phyloP scores from a whole-genome alignment of 1,140 invertebrate genomes.

The Macrobrachium nipponense region DNA sequence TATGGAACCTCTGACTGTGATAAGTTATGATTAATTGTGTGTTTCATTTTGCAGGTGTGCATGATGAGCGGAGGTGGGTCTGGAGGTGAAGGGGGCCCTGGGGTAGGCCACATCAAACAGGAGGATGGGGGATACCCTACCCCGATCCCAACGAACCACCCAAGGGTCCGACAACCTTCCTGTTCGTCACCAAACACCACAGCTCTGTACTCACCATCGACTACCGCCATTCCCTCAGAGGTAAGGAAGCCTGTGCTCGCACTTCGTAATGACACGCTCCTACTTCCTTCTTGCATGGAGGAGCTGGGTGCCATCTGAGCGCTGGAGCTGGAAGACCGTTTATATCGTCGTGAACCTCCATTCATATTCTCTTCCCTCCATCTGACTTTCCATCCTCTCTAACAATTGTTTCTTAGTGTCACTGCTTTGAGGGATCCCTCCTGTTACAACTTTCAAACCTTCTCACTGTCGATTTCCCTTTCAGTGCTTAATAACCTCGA shows the following conservation, averaged over 20 bases:
- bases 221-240: conserved; percentile 49
- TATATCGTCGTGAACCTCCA: too few species aligned
- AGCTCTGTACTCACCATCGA: conserved; percentile 40
- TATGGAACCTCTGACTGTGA: not conserved
- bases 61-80: conserved; percentile 52
- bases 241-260: conserved; percentile 23
- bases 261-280: not conserved
- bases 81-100: conserved; percentile 40
- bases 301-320: too few species aligned
- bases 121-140: conserved; percentile 47
- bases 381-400: too few species aligned
- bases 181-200: conserved; percentile 52
- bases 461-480: too few species aligned
- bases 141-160: conserved; percentile 29
- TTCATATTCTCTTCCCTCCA: too few species aligned
- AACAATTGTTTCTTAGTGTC: too few species aligned
- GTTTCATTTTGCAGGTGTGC: conserved; percentile 33
- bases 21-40: not conserved
- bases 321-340: too few species aligned
- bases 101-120: conserved; percentile 54
- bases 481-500: too few species aligned
- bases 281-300: too few species aligned
- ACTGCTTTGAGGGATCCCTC: too few species aligned
- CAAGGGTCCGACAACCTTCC: conserved; percentile 19
- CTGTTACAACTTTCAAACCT: too few species aligned